Percentiles rank a stretch among this genome's conserved stretches.
Conservation (phyloP, 2,113 vertebrate species). For the Sander vitreus region DNA sequence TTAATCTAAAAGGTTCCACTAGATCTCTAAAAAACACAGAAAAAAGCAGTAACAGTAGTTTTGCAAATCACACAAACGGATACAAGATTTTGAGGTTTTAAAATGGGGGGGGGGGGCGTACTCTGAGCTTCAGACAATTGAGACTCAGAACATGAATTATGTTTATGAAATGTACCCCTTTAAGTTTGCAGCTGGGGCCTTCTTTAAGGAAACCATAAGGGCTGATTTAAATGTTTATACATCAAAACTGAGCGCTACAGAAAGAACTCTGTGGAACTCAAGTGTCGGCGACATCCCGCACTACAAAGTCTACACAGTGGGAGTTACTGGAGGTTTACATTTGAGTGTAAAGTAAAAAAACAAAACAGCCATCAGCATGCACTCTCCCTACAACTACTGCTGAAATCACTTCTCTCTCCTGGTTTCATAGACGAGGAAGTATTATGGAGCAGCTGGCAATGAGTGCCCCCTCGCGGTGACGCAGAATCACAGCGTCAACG, state of each 20-base stretch:
- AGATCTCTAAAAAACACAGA: constrained; percentile 49
- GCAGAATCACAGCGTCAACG: background rate
- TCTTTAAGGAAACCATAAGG: background rate
- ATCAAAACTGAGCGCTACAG: background rate
- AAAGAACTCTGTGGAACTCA: background rate
- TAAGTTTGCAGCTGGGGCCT: constrained; percentile 8
- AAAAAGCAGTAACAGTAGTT: constrained; percentile 37
- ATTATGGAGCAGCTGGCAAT: background rate
- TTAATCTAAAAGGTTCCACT: constrained; percentile 40
- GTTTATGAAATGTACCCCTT: background rate
- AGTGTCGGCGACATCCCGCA: background rate
- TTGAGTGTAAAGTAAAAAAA: too few species aligned
- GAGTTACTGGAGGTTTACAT: constrained; percentile 2
- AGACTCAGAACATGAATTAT: background rate
- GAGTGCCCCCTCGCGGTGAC: background rate
- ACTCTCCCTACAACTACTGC: background rate
- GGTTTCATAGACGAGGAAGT: background rate
- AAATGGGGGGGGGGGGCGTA: too few species aligned
- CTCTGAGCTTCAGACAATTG: background rate
- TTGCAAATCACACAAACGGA: constrained; percentile 30
- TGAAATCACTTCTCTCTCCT: background rate
- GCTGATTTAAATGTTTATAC: constrained; percentile 23
- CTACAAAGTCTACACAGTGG: constrained; percentile 31
- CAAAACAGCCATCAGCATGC: background rate
- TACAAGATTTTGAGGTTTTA: constrained; percentile 42